phyloP scores from a whole-genome alignment of 1,140 invertebrate species.

The Drosophila melanogaster region DNA sequence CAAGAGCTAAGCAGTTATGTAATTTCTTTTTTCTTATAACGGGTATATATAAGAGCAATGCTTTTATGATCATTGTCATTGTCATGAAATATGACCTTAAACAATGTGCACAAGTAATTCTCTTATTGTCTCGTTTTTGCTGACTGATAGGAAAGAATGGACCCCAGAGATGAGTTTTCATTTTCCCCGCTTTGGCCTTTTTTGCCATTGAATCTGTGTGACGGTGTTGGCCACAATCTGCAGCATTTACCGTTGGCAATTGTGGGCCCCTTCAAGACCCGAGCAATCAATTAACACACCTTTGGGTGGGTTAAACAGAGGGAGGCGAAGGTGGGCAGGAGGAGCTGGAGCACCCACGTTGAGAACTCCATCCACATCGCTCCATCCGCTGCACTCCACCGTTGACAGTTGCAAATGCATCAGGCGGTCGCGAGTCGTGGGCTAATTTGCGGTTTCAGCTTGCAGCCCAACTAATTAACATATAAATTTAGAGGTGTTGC shows the following conservation, averaged over 20 bases:
- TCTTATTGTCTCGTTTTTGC: slow-evolving; percentile 21
- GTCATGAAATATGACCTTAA: slow-evolving; percentile 65
- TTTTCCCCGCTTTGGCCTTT: slow-evolving; percentile 7
- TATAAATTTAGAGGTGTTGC: slow-evolving; percentile 69
- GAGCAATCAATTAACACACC: slow-evolving; percentile 70
- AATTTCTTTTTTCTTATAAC: not conserved
- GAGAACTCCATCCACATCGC: slow-evolving; percentile 22
- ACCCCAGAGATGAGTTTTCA: slow-evolving; percentile 25
- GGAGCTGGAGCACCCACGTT: slow-evolving; percentile 24
- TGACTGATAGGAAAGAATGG: slow-evolving; percentile 35
- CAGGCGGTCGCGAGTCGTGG: slow-evolving; percentile 35
- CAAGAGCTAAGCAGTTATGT: not conserved
- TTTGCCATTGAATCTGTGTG: slow-evolving; percentile 9
- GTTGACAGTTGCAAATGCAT: slow-evolving; percentile 66
- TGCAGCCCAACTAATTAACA: slow-evolving; percentile 61
- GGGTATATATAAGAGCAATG: slow-evolving; percentile 7
- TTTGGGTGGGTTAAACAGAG: slow-evolving; percentile 16
- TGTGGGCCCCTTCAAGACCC: slow-evolving; percentile 20
- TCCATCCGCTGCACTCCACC: slow-evolving; percentile 2
- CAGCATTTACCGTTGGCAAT: slow-evolving; percentile 49
- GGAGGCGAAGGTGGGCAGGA: not conserved
- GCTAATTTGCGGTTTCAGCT: slow-evolving; percentile 60
- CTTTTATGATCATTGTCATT: slow-evolving; percentile 43
- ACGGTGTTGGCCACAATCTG: slow-evolving; percentile 29
- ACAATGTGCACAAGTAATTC: slow-evolving; percentile 38